Percentiles rank a stretch among this genome's conserved stretches.
Evolutionary conservation across 1,140 invertebrate species (phyloP).

Genomic region (Lamellibrachia luymesi): DNA sequence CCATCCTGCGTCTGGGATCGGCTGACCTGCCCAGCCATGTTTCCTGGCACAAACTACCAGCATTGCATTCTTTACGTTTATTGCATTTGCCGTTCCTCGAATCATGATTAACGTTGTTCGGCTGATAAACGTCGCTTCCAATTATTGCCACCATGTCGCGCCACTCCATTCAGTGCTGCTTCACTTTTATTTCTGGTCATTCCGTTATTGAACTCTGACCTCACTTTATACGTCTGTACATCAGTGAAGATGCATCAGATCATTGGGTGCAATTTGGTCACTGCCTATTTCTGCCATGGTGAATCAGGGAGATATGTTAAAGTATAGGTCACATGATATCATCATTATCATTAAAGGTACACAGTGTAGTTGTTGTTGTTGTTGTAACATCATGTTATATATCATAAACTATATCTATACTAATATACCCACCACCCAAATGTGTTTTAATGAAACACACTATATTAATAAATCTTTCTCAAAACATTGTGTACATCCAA

Average conservation of each 20-base stretch:
- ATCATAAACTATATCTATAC: background rate
- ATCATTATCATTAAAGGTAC: background rate
- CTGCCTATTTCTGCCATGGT: background rate
- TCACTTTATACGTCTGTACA: background rate
- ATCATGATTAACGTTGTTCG: background rate
- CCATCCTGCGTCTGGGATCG: background rate
- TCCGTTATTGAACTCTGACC: background rate
- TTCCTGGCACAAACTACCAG: background rate
- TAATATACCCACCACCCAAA: too few species aligned
- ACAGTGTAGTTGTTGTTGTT: background rate
- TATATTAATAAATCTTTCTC: too few species aligned
- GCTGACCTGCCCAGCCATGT: background rate
- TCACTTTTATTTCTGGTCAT: background rate
- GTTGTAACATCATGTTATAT: background rate
- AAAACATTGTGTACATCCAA: background rate
- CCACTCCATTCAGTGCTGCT: background rate
- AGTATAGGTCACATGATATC: background rate
- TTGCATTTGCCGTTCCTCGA: background rate
- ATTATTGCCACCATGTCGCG: slow-evolving; percentile 3
- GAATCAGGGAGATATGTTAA: background rate
- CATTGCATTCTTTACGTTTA: background rate
- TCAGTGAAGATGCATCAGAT: background rate
- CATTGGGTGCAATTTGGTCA: background rate
- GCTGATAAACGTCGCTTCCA: background rate
- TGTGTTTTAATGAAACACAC: too few species aligned